Percentiles rank a stretch among this genome's conserved stretches.
phyloP scores from a whole-genome alignment of 2,888 invertebrate genomes.

The Mycalesis mineus region DNA sequence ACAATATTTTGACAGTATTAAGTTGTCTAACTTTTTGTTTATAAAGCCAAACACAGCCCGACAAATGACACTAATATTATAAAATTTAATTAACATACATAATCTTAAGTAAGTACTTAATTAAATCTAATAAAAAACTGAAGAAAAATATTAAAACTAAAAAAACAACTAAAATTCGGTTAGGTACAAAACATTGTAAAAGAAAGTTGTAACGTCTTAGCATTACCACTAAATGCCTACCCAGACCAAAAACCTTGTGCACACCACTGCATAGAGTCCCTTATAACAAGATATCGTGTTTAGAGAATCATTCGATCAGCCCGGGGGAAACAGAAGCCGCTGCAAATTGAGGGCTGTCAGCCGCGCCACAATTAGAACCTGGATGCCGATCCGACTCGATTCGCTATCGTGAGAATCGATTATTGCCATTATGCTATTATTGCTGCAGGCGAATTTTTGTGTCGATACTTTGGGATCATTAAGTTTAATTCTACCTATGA shows the following conservation, averaged over 20 bases:
- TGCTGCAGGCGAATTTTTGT: slow-evolving; percentile 17
- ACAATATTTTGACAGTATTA: slow-evolving; percentile 18
- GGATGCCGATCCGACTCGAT: slow-evolving; percentile 19
- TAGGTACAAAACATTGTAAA: too few species aligned
- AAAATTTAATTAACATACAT: too few species aligned
- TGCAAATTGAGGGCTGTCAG: slow-evolving; percentile 30
- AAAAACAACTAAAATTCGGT: too few species aligned
- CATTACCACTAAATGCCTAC: too few species aligned
- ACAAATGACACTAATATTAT: too few species aligned
- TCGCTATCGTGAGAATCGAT: slow-evolving; percentile 32
- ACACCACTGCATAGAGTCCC: slow-evolving; percentile 8
- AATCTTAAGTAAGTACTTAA: too few species aligned
- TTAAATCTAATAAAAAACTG: too few species aligned
- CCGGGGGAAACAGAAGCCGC: slow-evolving; percentile 27
- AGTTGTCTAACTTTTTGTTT: neutral
- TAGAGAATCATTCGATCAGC: slow-evolving; percentile 19
- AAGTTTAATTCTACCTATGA: too few species aligned
- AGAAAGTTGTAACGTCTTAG: too few species aligned
- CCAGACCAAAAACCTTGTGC: too few species aligned
- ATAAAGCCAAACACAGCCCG: neutral
- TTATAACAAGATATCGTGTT: slow-evolving; percentile 12
- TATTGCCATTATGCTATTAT: slow-evolving; percentile 23
- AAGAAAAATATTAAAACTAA: too few species aligned
- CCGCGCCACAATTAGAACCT: slow-evolving; percentile 24
- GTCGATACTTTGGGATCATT: neutral